A percentile compares a stretch with the other conserved stretches of the same genome.
Evolutionary conservation across 2,113 vertebrate genomes (phyloP).

Genomic region (Pygoscelis antarcticus): DNA sequence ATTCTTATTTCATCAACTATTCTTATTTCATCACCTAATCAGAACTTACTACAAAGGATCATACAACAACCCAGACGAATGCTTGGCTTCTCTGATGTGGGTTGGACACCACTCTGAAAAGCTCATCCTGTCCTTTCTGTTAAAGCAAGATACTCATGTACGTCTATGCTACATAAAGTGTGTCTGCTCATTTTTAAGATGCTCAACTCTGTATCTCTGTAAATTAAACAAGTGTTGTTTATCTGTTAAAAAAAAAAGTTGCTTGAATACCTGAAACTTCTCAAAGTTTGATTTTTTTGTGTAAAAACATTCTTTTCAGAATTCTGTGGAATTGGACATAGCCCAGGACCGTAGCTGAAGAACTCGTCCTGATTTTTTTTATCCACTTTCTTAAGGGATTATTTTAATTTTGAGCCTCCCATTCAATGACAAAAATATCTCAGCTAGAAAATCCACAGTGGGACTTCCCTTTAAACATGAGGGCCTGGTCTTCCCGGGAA

Average conservation of each 20-base stretch:
- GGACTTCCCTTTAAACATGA: background rate
- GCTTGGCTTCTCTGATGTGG: background rate
- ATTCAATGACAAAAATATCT: background rate
- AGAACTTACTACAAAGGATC: background rate
- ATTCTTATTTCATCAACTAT: background rate
- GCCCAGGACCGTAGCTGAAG: background rate
- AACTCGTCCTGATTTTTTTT: background rate
- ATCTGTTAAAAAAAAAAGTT: background rate
- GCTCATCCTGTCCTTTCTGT: background rate
- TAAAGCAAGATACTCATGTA: background rate
- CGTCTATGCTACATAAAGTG: fast-evolving
- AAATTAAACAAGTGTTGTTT: background rate
- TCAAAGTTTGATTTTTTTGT: background rate
- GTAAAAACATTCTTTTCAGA: background rate
- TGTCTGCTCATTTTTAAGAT: background rate
- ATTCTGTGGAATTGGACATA: background rate
- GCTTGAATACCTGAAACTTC: background rate
- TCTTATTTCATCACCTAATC: background rate
- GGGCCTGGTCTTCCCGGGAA: background rate
- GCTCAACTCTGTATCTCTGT: background rate
- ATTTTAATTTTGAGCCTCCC: background rate
- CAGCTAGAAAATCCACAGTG: background rate
- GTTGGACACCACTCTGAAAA: background rate
- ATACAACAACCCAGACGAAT: background rate
- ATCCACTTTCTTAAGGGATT: background rate